Conservation (phyloP, 2,113 vertebrate species). For the Asarcornis scutulata region DNA sequence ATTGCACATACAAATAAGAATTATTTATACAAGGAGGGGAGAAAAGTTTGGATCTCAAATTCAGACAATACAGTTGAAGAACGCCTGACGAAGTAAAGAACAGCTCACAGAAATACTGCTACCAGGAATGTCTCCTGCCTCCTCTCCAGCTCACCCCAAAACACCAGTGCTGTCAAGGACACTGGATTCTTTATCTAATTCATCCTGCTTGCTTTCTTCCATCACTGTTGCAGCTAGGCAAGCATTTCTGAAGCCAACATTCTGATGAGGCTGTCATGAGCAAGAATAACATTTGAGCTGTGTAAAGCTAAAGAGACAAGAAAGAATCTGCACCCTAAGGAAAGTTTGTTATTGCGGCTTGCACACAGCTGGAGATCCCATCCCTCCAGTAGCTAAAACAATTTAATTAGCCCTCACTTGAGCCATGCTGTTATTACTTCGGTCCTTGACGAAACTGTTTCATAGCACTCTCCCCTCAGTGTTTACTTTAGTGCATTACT, state of each 20-base stretch:
- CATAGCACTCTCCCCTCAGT: not conserved
- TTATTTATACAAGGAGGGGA: not conserved
- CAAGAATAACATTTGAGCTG: conserved; percentile 27
- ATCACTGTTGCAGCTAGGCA: not conserved
- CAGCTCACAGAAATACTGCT: not conserved
- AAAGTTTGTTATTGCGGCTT: conserved; percentile 29
- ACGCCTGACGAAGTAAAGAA: not conserved
- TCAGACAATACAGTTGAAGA: not conserved
- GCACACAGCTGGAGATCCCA: conserved; percentile 37
- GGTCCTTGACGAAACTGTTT: not conserved
- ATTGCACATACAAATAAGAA: not conserved
- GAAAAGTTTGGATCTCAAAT: not conserved
- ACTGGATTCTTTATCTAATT: not conserved
- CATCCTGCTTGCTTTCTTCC: not conserved
- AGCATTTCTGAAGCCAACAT: conserved; percentile 28
- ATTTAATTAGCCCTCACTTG: conserved; percentile 56
- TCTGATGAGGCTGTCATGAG: not conserved
- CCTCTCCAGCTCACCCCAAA: not conserved
- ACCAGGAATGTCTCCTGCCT: not conserved
- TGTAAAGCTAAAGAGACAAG: not conserved
- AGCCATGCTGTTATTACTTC: conserved; percentile 3
- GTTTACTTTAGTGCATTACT: conserved; percentile 33
- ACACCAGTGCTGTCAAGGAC: not conserved
- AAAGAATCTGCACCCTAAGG: conserved; percentile 47
- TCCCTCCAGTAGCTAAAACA: conserved; percentile 40